Evolutionary conservation across 1,140 invertebrate species (phyloP).

Genomic region (Conus ventricosus): DNA sequence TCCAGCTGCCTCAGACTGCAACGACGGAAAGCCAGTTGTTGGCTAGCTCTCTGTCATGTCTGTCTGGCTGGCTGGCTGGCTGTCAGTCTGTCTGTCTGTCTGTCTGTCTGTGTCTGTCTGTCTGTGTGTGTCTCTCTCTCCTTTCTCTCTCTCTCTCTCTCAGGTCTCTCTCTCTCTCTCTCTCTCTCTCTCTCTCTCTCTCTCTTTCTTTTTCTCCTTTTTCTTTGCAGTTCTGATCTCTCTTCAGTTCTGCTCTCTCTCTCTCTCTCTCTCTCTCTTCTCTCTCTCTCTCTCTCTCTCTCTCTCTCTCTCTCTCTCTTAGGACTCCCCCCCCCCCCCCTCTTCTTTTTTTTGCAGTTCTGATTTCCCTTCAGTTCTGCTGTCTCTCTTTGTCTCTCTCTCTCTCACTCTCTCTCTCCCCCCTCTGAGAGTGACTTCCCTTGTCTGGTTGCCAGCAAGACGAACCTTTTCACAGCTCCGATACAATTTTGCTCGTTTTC

Average conservation of each 20-base stretch:
- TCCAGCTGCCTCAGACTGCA: constrained; percentile 56
- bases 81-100: not conserved
- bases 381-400: too few species aligned
- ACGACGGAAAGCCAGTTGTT: not conserved
- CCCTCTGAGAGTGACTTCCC: too few species aligned
- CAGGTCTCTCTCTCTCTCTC: not conserved
- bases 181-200: not conserved
- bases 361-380: too few species aligned
- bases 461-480: too few species aligned
- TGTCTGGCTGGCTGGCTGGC: not conserved
- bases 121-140: not conserved
- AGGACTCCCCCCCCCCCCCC: too few species aligned
- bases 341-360: too few species aligned
- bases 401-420: too few species aligned
- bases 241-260: too few species aligned
- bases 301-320: constrained; percentile 7
- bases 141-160: not conserved
- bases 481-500: too few species aligned
- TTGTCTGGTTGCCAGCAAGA: too few species aligned
- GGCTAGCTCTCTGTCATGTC: not conserved
- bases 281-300: constrained; percentile 52
- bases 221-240: too few species aligned
- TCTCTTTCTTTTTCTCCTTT: too few species aligned
- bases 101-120: not conserved
- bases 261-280: constrained; percentile 40